Percentiles rank a stretch among this genome's conserved stretches.
These are phyloP conservation scores for Euglossa dilemma DNA, from an alignment of 1,140 invertebrate genomes.

Conservation along the genomic window DNA sequence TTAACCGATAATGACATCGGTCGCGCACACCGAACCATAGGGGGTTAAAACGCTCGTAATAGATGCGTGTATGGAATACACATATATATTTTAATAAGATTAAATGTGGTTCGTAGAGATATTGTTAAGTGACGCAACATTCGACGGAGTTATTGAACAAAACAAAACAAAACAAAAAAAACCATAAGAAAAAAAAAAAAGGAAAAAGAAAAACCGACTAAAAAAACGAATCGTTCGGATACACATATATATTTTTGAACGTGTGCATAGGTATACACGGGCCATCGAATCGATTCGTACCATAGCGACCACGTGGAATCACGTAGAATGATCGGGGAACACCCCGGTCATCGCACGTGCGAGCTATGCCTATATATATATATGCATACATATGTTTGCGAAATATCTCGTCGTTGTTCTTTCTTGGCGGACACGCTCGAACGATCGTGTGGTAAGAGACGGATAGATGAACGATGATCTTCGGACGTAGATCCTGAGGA, in stretches of 20 bases:
- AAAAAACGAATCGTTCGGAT: slow-evolving; percentile 4
- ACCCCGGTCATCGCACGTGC: background rate
- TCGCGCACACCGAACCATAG: background rate
- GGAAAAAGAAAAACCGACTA: background rate
- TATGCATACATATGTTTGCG: background rate
- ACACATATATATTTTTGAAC: slow-evolving; percentile 43
- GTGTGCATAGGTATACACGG: slow-evolving; percentile 26
- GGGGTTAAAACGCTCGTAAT: slow-evolving; percentile 27
- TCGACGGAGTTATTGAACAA: background rate
- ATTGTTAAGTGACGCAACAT: slow-evolving; percentile 30
- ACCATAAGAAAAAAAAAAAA: background rate
- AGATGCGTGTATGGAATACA: slow-evolving; percentile 37
- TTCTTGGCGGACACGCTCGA: slow-evolving; percentile 15
- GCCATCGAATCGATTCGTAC: slow-evolving; percentile 3
- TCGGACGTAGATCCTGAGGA: no score
- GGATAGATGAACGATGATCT: no score
- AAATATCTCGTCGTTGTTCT: slow-evolving; percentile 40
- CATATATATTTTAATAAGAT: slow-evolving; percentile 57
- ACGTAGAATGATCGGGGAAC: background rate
- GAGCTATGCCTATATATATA: background rate
- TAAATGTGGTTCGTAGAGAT: slow-evolving; percentile 56
- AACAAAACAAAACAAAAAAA: background rate
- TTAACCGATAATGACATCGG: no score
- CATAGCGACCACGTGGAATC: background rate
- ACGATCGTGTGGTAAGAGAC: no score